These are phyloP conservation scores for Aphaenogaster floridana DNA, from an alignment of 1,140 invertebrate species.

Conservation along the genomic window DNA sequence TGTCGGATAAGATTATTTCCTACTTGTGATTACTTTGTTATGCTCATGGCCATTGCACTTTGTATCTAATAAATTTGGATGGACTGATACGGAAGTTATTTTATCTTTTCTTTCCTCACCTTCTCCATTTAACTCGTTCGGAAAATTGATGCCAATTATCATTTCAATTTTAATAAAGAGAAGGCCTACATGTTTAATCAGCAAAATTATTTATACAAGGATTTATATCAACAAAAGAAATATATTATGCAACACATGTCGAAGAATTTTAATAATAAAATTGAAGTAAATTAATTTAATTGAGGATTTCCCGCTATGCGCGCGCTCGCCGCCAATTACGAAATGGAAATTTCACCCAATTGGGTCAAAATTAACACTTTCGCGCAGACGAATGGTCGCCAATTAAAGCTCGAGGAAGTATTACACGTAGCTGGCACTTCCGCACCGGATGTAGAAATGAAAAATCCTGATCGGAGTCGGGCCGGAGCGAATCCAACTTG, in stretches of 20 bases:
- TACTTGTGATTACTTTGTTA: background rate
- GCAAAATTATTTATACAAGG: background rate
- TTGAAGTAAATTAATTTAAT: slow-evolving; percentile 21
- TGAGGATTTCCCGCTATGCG: slow-evolving; percentile 7
- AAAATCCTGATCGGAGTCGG: slow-evolving; percentile 12
- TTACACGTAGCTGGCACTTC: slow-evolving; percentile 17
- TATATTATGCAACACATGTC: background rate
- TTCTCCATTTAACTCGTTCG: background rate
- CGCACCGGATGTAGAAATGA: slow-evolving; percentile 47
- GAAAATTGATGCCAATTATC: slow-evolving; percentile 25
- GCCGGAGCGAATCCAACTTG: slow-evolving; percentile 15
- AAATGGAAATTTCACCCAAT: slow-evolving; percentile 46
- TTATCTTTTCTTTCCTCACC: background rate
- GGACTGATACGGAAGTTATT: background rate
- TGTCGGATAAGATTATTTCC: background rate
- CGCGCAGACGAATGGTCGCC: background rate
- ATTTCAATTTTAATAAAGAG: slow-evolving; percentile 4
- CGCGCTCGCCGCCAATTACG: slow-evolving; percentile 39
- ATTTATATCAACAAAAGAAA: background rate
- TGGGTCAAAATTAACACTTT: slow-evolving; percentile 56
- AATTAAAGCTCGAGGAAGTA: slow-evolving; percentile 41
- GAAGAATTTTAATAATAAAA: slow-evolving; percentile 22
- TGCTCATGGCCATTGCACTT: background rate
- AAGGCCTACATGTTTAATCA: background rate
- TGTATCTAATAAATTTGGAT: slow-evolving; percentile 10